These are phyloP conservation scores for Brienomyrus longianalis DNA, from an alignment of 2,113 vertebrate species.

Conservation along the genomic window DNA sequence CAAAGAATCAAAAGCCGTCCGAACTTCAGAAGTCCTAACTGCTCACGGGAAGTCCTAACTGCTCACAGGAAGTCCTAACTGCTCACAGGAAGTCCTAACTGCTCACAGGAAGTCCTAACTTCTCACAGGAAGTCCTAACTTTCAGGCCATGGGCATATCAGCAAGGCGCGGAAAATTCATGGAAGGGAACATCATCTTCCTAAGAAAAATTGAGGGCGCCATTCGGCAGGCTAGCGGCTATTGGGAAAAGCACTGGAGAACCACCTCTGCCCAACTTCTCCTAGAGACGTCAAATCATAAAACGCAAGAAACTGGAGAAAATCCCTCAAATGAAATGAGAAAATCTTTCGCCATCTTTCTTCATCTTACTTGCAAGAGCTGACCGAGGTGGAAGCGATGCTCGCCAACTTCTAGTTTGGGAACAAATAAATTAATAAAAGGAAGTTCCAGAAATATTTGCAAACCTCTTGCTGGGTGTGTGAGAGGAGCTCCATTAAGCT, in stretches of 20 bases:
- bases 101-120: background rate
- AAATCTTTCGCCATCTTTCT: background rate
- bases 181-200: background rate
- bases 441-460: conserved; percentile 38
- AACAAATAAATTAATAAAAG: conserved; percentile 20
- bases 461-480: conserved; percentile 16
- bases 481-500: conserved; percentile 44
- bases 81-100: too few species aligned
- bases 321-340: background rate
- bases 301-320: background rate
- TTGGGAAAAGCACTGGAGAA: background rate
- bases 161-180: background rate
- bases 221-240: background rate
- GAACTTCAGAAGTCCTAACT: background rate
- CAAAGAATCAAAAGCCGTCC: background rate
- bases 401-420: background rate
- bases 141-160: background rate
- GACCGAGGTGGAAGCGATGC: background rate
- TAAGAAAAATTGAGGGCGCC: background rate
- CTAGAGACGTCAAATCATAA: background rate
- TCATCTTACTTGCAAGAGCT: conserved; percentile 11
- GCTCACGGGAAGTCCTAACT: too few species aligned
- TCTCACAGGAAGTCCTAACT: too few species aligned
- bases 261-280: background rate
- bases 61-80: too few species aligned